A percentile compares a stretch with the other conserved stretches of the same genome.
phyloP scores from a whole-genome alignment of 1,140 invertebrate genomes.

The Drosophila sturtevanti region DNA sequence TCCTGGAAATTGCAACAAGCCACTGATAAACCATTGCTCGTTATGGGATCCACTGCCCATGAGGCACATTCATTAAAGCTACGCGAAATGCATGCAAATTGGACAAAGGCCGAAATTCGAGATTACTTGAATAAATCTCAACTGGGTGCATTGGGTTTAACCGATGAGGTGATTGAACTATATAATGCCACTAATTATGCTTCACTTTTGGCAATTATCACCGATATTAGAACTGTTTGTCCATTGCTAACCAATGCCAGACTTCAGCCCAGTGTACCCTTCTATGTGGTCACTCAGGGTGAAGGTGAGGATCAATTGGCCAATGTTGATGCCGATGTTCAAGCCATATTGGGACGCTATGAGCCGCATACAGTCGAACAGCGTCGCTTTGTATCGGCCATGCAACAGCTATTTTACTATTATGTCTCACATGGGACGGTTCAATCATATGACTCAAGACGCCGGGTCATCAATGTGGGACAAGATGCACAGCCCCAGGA shows the following conservation, averaged over 20 bases:
- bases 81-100: conserved; percentile 85
- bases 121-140: conserved; percentile 86
- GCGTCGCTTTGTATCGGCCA: conserved; percentile 88
- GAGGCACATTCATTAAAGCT: conserved; percentile 86
- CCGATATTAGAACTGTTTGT: conserved; percentile 91
- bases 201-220: conserved; percentile 88
- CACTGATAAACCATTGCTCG: conserved; percentile 84
- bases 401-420: conserved; percentile 92
- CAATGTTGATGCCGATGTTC: conserved; percentile 87
- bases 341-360: conserved; percentile 90
- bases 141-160: conserved; percentile 85
- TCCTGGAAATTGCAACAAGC: conserved; percentile 83
- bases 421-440: conserved; percentile 89
- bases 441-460: conserved; percentile 84
- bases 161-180: conserved; percentile 85
- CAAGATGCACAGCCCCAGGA: conserved; percentile 86
- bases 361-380: conserved; percentile 88
- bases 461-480: conserved; percentile 86
- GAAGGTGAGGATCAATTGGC: conserved; percentile 84
- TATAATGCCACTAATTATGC: conserved; percentile 87
- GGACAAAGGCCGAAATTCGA: conserved; percentile 86
- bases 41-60: conserved; percentile 90
- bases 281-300: conserved; percentile 89
- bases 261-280: conserved; percentile 85
- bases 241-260: conserved; percentile 87